These are phyloP conservation scores for Pangasius macronema DNA, from an alignment of 2,797 vertebrate species.

Conservation along the genomic window DNA sequence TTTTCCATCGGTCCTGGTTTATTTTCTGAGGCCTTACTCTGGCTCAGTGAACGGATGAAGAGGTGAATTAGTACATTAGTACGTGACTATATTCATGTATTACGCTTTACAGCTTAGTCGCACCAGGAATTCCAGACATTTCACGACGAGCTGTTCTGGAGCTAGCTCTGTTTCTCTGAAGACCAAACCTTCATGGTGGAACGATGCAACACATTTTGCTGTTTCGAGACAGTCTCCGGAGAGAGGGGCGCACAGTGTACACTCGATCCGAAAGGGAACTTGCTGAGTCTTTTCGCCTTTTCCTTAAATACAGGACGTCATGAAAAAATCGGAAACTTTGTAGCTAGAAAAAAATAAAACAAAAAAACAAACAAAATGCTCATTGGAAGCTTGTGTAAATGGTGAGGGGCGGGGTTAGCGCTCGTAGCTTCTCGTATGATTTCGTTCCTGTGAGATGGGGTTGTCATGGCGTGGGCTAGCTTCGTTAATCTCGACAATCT, in stretches of 20 bases:
- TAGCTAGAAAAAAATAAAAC: background rate
- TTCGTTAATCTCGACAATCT: slow-evolving; percentile 66
- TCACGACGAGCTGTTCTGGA: background rate
- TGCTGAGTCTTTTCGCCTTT: background rate
- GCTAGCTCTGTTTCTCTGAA: slow-evolving; percentile 10
- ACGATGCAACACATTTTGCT: slow-evolving; percentile 21
- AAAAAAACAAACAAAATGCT: background rate
- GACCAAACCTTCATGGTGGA: slow-evolving; percentile 36
- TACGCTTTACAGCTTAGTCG: background rate
- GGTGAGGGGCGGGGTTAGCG: background rate
- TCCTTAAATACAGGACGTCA: slow-evolving; percentile 20
- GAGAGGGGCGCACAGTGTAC: slow-evolving; percentile 42
- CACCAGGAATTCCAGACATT: background rate
- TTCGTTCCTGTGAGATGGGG: background rate
- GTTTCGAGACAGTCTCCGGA: slow-evolving; percentile 42
- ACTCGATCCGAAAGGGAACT: slow-evolving; percentile 45
- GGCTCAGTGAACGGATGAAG: slow-evolving; percentile 67
- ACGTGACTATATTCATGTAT: background rate
- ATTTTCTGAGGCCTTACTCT: slow-evolving; percentile 77
- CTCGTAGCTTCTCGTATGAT: background rate
- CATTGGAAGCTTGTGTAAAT: background rate
- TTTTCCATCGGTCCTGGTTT: slow-evolving; percentile 68
- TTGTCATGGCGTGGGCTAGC: slow-evolving; percentile 14
- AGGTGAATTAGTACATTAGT: background rate
- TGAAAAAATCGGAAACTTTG: background rate